phyloP scores from a whole-genome alignment of 1,140 invertebrate genomes.

The Anastrepha obliqua region DNA sequence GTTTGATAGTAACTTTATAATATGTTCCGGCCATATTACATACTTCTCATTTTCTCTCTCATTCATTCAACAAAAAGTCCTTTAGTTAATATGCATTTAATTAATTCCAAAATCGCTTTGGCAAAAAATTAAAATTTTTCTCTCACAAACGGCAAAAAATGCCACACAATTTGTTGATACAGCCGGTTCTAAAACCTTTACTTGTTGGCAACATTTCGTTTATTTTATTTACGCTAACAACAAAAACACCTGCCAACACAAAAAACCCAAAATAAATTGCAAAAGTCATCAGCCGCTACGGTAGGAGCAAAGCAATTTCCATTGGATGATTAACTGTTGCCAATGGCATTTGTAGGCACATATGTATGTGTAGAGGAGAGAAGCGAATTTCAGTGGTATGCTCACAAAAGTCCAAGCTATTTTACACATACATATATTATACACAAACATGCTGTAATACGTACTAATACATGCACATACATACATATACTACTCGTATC shows the following conservation, averaged over 20 bases:
- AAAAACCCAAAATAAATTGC: not conserved
- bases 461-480: not conserved
- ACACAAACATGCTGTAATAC: not conserved
- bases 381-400: not conserved
- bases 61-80: not conserved
- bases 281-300: not conserved
- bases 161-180: not conserved
- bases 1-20: not conserved
- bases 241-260: no score
- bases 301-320: slow-evolving; percentile 7
- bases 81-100: slow-evolving; percentile 30
- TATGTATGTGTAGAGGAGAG: not conserved
- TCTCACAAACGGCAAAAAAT: not conserved
- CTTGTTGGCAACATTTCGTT: not conserved
- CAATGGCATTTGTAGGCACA: not conserved
- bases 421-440: not conserved
- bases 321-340: slow-evolving; percentile 44
- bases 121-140: slow-evolving; percentile 19
- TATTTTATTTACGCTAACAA: not conserved
- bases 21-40: not conserved
- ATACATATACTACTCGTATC: not conserved
- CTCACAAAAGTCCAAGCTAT: slow-evolving; percentile 25
- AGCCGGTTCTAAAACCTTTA: no score
- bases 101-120: slow-evolving; percentile 40
- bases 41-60: not conserved